Conservation (phyloP, 1,140 invertebrate genomes). For the Bradysia coprophila region DNA sequence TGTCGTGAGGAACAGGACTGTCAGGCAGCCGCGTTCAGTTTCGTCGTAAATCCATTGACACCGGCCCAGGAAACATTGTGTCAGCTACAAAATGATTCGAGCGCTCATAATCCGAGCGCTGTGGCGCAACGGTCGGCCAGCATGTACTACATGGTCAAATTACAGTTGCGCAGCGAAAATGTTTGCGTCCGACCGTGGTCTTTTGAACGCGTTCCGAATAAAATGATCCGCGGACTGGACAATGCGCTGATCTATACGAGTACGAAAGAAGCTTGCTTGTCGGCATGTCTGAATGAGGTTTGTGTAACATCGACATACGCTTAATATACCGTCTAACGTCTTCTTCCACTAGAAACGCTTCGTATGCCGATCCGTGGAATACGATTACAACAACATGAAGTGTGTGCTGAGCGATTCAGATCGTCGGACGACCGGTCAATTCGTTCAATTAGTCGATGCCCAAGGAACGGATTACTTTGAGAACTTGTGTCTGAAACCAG, state of each 20-base stretch:
- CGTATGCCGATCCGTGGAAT: conserved; percentile 78
- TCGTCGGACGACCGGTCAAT: conserved; percentile 62
- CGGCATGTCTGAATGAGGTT: conserved; percentile 81
- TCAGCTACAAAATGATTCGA: conserved; percentile 80
- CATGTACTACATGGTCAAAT: conserved; percentile 90
- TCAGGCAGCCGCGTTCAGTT: conserved; percentile 78
- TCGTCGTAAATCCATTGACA: conserved; percentile 77
- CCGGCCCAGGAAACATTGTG: conserved; percentile 84
- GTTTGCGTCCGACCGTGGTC: conserved; percentile 81
- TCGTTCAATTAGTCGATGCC: conserved; percentile 69
- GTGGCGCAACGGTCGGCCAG: conserved; percentile 66
- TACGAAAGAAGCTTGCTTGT: conserved; percentile 82
- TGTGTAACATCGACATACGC: conserved; percentile 7
- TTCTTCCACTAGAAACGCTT: conserved; percentile 49
- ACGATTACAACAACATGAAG: conserved; percentile 81
- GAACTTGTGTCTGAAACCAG: conserved; percentile 78
- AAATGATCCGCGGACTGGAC: conserved; percentile 73
- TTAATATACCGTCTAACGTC: background rate
- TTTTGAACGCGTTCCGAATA: conserved; percentile 83
- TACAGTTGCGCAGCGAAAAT: conserved; percentile 76
- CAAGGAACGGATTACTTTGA: conserved; percentile 90
- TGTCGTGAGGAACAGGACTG: conserved; percentile 81
- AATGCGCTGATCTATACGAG: conserved; percentile 84
- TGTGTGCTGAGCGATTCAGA: conserved; percentile 81
- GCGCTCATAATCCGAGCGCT: conserved; percentile 68